Conservation (phyloP, 2,888 invertebrate genomes). For the Cepaea hortensis region DNA sequence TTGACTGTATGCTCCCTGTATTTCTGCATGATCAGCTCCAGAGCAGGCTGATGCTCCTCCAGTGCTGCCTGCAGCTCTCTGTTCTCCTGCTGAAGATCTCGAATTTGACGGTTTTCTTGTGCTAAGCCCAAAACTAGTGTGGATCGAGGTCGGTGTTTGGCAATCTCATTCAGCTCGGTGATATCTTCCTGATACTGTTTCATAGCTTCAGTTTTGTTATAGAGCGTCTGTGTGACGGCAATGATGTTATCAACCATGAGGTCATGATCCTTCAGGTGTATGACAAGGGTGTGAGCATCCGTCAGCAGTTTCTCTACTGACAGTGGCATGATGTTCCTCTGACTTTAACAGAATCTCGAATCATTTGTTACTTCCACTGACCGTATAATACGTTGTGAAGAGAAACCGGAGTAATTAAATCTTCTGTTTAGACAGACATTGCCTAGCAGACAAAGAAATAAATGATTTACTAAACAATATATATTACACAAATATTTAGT, state of each 20-base stretch:
- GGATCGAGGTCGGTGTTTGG: slow-evolving; percentile 90
- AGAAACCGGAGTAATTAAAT: too few relatives aligned
- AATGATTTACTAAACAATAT: too few relatives aligned
- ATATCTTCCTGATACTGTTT: slow-evolving; percentile 96
- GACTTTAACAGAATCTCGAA: too few relatives aligned
- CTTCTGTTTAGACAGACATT: too few relatives aligned
- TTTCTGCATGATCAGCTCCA: slow-evolving; percentile 97
- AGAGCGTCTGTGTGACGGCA: slow-evolving; percentile 91
- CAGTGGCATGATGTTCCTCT: slow-evolving; percentile 70
- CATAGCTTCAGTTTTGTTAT: slow-evolving; percentile 94
- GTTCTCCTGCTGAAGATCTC: slow-evolving; percentile 94
- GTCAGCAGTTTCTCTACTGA: slow-evolving; percentile 73
- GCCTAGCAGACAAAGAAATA: too few relatives aligned
- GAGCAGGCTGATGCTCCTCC: slow-evolving; percentile 94
- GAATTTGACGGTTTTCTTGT: slow-evolving; percentile 90
- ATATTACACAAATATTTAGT: too few relatives aligned
- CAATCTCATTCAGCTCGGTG: slow-evolving; percentile 90
- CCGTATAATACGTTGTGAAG: too few relatives aligned
- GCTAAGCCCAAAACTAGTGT: slow-evolving; percentile 86
- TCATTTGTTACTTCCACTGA: too few relatives aligned
- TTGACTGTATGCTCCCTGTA: slow-evolving; percentile 93
- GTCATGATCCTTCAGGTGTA: slow-evolving; percentile 92
- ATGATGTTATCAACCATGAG: slow-evolving; percentile 89
- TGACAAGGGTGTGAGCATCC: slow-evolving; percentile 81
- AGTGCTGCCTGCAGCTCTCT: slow-evolving; percentile 90